These are phyloP conservation scores for Eremobia ochroleuca DNA, from an alignment of 2,888 invertebrate genomes.

Conservation along the genomic window DNA sequence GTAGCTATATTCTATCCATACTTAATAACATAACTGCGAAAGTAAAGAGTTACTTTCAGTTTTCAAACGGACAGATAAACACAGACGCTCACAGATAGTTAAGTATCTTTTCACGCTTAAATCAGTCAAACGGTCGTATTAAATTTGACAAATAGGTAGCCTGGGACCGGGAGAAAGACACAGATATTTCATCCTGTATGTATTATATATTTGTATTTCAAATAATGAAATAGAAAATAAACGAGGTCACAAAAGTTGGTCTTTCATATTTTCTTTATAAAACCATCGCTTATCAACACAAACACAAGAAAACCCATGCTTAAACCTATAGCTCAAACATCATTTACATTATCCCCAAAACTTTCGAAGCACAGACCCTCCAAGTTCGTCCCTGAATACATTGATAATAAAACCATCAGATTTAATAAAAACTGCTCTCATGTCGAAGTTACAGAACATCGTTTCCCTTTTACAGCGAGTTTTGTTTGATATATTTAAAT, in stretches of 20 bases:
- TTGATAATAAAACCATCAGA: slow-evolving; percentile 64
- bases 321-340: neutral
- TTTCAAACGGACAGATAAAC: too few relatives aligned
- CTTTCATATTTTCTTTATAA: neutral
- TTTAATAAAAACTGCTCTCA: slow-evolving; percentile 67
- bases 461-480: slow-evolving; percentile 72
- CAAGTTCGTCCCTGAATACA: slow-evolving; percentile 49
- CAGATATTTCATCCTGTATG: too few relatives aligned
- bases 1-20: too few relatives aligned
- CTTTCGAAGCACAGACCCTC: neutral
- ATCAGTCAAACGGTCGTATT: too few relatives aligned
- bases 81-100: too few relatives aligned
- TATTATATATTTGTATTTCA: too few relatives aligned
- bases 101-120: too few relatives aligned
- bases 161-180: too few relatives aligned
- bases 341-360: slow-evolving; percentile 17
- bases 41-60: too few relatives aligned
- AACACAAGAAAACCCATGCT: neutral
- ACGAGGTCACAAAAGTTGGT: neutral
- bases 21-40: too few relatives aligned
- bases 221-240: neutral
- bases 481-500: slow-evolving; percentile 73
- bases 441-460: slow-evolving; percentile 68
- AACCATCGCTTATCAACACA: neutral
- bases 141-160: too few relatives aligned